Base-by-base conservation (phyloP, 1,140 invertebrate species). In the Apis laboriosa region DNA sequence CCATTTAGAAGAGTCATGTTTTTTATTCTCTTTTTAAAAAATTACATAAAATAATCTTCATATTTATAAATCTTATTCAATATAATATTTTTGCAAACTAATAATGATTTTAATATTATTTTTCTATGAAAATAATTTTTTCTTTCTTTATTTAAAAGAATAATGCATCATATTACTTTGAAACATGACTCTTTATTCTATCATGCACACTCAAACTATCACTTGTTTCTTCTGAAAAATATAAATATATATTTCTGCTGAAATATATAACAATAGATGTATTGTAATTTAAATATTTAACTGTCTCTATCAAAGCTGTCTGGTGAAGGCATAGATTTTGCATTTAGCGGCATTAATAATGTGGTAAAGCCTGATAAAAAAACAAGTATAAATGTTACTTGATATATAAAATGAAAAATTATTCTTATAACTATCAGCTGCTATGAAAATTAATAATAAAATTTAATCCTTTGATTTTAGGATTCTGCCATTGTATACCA, bases 401-500 rank as follows among this genome's bases (percentile, higher is more conserved):
- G 72, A 56, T 72, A 73, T 77, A 81, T 85, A 80, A 88, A 88
- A 60, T 72, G 85, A 84, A 64, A 88, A 85, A 88, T 88, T 88
- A 88, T 88, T 88, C 87, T 88, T 88, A 80, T 88, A 88, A 86
- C 70, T 84, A 83, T 24, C 78, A 77, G 63, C 71, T 67, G 63
- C 53, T 86, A 83, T 72, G 60, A 80, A 78, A 73, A 78, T 24
- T 73, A 80, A 64, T 55, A 78, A 80, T 64, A 77, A 80, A 66
- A 63, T 43, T 87, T 76, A 78, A 77, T 61, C 86, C 66, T 85
- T 51, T 81, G 51, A 66, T 66, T 77, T 77, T 77, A 80, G 81
- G 81, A 80, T 84, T 87, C 85, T 87, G 82, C 85, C 86, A 87
- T 87, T 87, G 85, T 79, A 84, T 81, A 86, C 66, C 70, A 76